Conservation (phyloP, 2,113 vertebrate species). For the Pluvianellus socialis region DNA sequence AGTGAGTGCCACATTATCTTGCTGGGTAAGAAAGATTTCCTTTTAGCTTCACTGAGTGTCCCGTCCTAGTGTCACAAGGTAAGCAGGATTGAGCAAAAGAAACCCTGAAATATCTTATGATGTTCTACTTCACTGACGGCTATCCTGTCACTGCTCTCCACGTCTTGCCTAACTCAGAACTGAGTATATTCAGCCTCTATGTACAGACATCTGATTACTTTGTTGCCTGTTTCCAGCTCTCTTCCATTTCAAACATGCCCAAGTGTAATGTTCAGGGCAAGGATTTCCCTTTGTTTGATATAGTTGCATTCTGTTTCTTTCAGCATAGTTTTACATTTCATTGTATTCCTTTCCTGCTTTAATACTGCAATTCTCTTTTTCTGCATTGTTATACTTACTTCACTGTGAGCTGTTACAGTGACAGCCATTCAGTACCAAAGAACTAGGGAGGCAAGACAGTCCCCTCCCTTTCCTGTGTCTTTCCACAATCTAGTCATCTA, state of each 20-base stretch:
- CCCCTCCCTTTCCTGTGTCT: not conserved
- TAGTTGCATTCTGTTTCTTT: not conserved
- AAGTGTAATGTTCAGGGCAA: not conserved
- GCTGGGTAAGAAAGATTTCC: not conserved
- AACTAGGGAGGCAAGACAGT: rapidly evolving
- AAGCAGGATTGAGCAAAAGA: not conserved
- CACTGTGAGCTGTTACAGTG: not conserved
- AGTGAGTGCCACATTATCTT: not conserved
- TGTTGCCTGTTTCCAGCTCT: not conserved
- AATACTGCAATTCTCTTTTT: not conserved
- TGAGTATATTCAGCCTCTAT: not conserved
- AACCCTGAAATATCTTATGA: not conserved
- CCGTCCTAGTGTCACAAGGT: not conserved
- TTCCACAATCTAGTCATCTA: not conserved
- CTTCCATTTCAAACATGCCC: not conserved
- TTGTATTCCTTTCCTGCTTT: not conserved
- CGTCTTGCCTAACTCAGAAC: not conserved
- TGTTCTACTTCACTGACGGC: not conserved
- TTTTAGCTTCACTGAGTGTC: not conserved
- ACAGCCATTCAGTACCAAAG: not conserved
- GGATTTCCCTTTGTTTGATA: not conserved
- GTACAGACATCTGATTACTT: not conserved
- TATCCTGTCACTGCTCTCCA: not conserved
- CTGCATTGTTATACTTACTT: not conserved
- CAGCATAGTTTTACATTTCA: not conserved